These are phyloP conservation scores for Drosophila burlai DNA, from an alignment of 1,140 invertebrate species.

Conservation along the genomic window DNA sequence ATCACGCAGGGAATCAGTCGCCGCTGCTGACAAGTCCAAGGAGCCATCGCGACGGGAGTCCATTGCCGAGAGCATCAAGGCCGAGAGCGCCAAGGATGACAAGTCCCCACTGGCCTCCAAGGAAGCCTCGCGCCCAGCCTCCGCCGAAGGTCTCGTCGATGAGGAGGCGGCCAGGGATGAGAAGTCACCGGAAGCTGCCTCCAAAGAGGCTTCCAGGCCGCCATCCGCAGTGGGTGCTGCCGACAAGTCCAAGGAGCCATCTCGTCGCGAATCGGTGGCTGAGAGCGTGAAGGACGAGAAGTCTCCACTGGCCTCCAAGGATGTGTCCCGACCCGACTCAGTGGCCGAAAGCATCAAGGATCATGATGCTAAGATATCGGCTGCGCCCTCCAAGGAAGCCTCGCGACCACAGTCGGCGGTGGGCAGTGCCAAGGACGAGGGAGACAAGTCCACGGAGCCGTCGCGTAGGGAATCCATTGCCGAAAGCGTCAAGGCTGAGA, in stretches of 20 bases:
- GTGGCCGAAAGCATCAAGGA: slow-evolving; percentile 33
- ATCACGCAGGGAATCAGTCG: slow-evolving; percentile 55
- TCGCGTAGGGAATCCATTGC: slow-evolving; percentile 31
- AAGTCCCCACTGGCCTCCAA: slow-evolving; percentile 25
- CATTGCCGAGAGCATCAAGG: slow-evolving; percentile 17
- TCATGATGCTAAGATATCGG: neutral
- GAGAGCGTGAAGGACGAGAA: slow-evolving; percentile 26
- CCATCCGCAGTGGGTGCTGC: slow-evolving; percentile 28
- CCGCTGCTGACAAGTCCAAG: slow-evolving; percentile 21
- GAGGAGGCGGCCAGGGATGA: slow-evolving; percentile 11
- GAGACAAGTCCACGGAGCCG: slow-evolving; percentile 4
- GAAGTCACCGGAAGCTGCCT: slow-evolving; percentile 10
- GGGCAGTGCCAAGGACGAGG: slow-evolving; percentile 33
- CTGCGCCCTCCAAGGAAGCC: slow-evolving; percentile 14
- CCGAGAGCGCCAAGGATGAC: slow-evolving; percentile 19
- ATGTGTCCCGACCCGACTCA: slow-evolving; percentile 21
- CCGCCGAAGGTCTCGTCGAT: slow-evolving; percentile 22
- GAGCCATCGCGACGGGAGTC: slow-evolving; percentile 43
- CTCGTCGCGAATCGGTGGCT: slow-evolving; percentile 26
- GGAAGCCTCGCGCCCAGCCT: slow-evolving; percentile 22
- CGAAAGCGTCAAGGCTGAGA: slow-evolving; percentile 34
- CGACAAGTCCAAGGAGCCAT: slow-evolving; percentile 16
- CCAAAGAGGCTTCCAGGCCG: slow-evolving; percentile 36
- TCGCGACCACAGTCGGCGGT: slow-evolving; percentile 43
- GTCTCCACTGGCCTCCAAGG: slow-evolving; percentile 27